Conservation (phyloP, 1,140 invertebrate species). For the Ceratina japonica region DNA sequence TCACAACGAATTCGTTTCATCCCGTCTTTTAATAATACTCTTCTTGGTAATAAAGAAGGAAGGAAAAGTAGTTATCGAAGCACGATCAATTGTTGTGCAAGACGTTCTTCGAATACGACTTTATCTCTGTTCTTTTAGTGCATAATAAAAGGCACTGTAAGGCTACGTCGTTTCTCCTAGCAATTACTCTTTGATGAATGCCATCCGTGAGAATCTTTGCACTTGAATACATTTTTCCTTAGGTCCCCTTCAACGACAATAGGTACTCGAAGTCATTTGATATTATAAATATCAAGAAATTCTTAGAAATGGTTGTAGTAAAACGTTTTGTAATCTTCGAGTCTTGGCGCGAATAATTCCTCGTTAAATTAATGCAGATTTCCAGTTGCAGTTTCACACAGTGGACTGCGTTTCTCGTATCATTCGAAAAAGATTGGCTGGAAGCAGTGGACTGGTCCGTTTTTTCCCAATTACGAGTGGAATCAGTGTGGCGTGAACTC, state of each 20-base stretch:
- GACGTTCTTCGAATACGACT: not conserved
- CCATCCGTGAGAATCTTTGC: not conserved
- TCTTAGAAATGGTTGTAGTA: too few species aligned
- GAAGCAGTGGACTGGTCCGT: not conserved
- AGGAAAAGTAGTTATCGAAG: conserved; percentile 15
- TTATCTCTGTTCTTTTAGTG: not conserved
- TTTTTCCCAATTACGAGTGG: conserved; percentile 16
- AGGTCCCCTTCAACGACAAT: too few species aligned
- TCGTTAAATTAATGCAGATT: too few species aligned
- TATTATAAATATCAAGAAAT: too few species aligned
- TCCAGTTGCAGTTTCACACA: too few species aligned
- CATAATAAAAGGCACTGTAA: not conserved
- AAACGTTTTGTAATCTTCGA: too few species aligned
- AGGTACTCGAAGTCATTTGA: not conserved
- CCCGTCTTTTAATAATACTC: not conserved
- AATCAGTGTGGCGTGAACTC: conserved; percentile 13
- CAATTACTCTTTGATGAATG: not conserved
- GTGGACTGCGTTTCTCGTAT: not conserved
- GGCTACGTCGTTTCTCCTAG: not conserved
- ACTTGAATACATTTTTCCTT: not conserved
- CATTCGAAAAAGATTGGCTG: not conserved
- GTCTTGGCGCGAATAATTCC: too few species aligned
- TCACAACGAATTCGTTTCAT: conserved; percentile 2
- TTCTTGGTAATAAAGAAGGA: not conserved
- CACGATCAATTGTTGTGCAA: conserved; percentile 10